These are phyloP conservation scores for Eulithis prunata DNA, from an alignment of 2,888 invertebrate genomes.

Conservation along the genomic window DNA sequence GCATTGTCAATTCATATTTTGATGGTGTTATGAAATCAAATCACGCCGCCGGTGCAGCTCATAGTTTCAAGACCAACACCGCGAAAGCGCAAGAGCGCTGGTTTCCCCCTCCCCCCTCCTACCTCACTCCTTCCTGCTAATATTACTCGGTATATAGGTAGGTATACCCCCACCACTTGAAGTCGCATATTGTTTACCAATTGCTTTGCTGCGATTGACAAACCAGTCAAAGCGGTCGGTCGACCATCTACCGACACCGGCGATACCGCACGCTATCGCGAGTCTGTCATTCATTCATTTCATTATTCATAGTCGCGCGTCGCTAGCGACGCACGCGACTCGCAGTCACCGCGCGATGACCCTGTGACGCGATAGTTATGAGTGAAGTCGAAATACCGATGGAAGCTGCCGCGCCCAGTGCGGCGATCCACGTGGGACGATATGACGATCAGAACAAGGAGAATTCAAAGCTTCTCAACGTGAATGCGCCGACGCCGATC, in stretches of 20 bases:
- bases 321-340: constrained; percentile 76
- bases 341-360: constrained; percentile 74
- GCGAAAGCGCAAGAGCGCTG: constrained; percentile 86
- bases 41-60: constrained; percentile 92
- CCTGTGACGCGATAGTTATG: constrained; percentile 80
- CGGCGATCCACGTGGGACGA: constrained; percentile 75
- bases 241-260: constrained; percentile 90
- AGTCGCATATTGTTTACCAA: constrained; percentile 81
- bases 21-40: constrained; percentile 48
- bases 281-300: constrained; percentile 47
- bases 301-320: constrained; percentile 73
- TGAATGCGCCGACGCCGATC: constrained; percentile 63
- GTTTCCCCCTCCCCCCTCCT: constrained; percentile 19
- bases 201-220: constrained; percentile 75
- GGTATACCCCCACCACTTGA: constrained; percentile 60
- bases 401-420: constrained; percentile 75
- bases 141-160: constrained; percentile 9
- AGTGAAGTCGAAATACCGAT: constrained; percentile 72
- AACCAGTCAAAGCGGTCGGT: constrained; percentile 74
- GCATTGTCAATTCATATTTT: constrained; percentile 48
- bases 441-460: constrained; percentile 72
- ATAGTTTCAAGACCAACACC: constrained; percentile 85
- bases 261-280: constrained; percentile 88
- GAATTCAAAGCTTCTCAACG: constrained; percentile 70
- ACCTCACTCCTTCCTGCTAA: constrained; percentile 84